Evolutionary conservation across 2,113 vertebrate genomes (phyloP), one percentile per base, ranked within the genome.

Genomic region (Aspidoscelis tigris): DNA sequence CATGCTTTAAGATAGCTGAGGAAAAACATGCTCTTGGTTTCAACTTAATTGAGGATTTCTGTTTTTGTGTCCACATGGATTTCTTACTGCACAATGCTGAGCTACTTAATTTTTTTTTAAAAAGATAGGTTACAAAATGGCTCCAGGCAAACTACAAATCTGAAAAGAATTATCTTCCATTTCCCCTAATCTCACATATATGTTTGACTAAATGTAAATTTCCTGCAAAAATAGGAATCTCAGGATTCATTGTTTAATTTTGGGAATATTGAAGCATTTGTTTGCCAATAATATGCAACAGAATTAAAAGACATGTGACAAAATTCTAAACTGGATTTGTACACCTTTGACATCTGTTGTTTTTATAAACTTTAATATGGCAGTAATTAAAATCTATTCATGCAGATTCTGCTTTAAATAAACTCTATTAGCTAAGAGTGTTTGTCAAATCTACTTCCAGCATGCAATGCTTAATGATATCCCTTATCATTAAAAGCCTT

Each of bases 391-490:
- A 88, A 92, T 58, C 71, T 84, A 83, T 82, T 91, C 58, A 81
- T 88, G 58, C 84, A 93, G 83, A 88, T 89, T 88, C 85, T 82
- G 8, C 82, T 87, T 93, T 93, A 94, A 93, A 91, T 91, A 84
- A 93, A 91, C 64, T 89, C 74, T 88, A 88, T 88, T 92, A 95
- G 89, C 71, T 86, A 94, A 88, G 53, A 92, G 12, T 4, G 92
- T 90, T 90, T 88, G 85, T 93, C 84, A 93, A 90, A 81, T 90
- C 41, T 89, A 88, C 82, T 83, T 91, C 68, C 75, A 92, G 90
- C 84, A 76, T 84, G 92, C 78, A 82, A 89, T 87, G 78, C 85
- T 92, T 95, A 92, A 94, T 89, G 77, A 93, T 90, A 93, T 84
- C 53, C 81, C 88, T 91, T 92, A 92, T 81, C 84, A 77, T 90